These are phyloP conservation scores for Paramormyrops hopkinsi DNA, from an alignment of 2,797 vertebrate species.

Conservation along the genomic window DNA sequence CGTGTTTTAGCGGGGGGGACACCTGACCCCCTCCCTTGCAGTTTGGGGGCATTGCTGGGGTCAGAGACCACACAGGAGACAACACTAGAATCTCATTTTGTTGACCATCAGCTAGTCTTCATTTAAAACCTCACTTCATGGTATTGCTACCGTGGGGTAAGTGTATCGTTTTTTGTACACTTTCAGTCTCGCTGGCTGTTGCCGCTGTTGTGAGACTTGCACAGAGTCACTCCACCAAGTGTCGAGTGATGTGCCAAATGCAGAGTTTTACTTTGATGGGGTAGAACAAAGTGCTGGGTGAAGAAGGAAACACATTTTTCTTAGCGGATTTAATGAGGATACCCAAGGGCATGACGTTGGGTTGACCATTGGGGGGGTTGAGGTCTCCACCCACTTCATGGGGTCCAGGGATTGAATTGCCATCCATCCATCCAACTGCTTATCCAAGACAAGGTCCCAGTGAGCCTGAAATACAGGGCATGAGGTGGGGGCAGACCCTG, in stretches of 20 bases:
- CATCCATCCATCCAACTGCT: background rate
- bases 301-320: background rate
- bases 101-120: background rate
- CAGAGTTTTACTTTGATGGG: background rate
- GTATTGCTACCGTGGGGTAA: background rate
- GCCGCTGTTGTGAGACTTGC: background rate
- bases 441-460: background rate
- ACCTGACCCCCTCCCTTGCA: background rate
- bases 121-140: background rate
- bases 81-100: background rate
- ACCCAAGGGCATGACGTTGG: background rate
- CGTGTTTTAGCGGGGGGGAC: background rate
- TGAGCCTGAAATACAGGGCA: background rate
- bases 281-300: background rate
- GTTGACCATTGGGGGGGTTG: background rate
- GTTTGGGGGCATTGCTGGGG: background rate
- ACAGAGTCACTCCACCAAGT: background rate
- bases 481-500: background rate
- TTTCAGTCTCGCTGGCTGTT: background rate
- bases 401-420: background rate
- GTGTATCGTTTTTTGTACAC: background rate
- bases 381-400: background rate
- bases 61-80: background rate
- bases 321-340: background rate
- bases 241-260: background rate